phyloP scores from a whole-genome alignment of 2,888 invertebrate species.

The Pachydiplax longipennis region DNA sequence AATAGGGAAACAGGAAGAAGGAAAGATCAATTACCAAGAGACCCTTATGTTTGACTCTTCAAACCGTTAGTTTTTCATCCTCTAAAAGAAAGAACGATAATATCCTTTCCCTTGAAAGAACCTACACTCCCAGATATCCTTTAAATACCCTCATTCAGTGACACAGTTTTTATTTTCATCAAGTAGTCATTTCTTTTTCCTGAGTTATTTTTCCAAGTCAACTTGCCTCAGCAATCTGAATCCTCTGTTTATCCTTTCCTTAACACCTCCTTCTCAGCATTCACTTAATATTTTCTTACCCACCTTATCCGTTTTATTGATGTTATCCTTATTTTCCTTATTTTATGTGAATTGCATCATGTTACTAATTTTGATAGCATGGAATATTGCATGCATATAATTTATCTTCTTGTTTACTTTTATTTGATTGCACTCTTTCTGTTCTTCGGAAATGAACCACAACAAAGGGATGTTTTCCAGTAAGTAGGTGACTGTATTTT shows the following conservation, averaged over 20 bases:
- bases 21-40: conserved; percentile 35
- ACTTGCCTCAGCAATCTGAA: conserved; percentile 16
- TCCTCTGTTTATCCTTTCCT: conserved; percentile 6
- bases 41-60: conserved; percentile 40
- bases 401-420: conserved; percentile 51
- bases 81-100: conserved; percentile 17
- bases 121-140: conserved; percentile 35
- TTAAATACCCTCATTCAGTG: conserved; percentile 20
- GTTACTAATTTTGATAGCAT: conserved; percentile 50
- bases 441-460: conserved; percentile 70
- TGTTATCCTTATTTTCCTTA: conserved; percentile 52
- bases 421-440: conserved; percentile 71
- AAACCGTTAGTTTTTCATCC: conserved; percentile 41
- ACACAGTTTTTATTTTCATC: conserved; percentile 31
- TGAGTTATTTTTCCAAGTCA: conserved; percentile 21
- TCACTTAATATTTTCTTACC: conserved; percentile 46
- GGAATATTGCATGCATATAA: conserved; percentile 52
- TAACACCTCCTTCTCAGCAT: conserved; percentile 28
- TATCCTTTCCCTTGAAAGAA: background rate
- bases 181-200: conserved; percentile 37
- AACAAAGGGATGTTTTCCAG: conserved; percentile 76
- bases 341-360: conserved; percentile 51
- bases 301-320: conserved; percentile 48
- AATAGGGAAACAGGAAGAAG: conserved; percentile 29
- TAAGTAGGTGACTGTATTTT: conserved; percentile 66